Evolutionary conservation across 2,113 vertebrate species (phyloP).

Genomic region (Hepsetus odoe): DNA sequence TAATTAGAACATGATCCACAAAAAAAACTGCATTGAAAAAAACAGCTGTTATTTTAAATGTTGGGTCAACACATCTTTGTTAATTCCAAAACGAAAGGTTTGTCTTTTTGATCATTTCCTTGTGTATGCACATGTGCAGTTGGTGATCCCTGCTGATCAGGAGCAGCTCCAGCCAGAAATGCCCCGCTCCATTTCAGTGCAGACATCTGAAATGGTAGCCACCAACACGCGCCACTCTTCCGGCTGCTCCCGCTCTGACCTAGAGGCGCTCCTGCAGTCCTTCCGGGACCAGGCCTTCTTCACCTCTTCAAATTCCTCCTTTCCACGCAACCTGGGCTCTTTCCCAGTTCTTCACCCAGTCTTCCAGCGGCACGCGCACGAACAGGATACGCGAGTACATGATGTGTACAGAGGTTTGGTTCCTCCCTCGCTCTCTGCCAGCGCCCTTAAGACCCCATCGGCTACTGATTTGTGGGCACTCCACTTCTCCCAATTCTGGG

Average conservation of each 20-base stretch:
- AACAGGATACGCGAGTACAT: conserved; percentile 92
- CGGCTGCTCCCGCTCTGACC: conserved; percentile 89
- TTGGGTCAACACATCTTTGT: no score
- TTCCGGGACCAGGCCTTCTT: conserved; percentile 93
- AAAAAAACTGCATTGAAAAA: no score
- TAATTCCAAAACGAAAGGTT: no score
- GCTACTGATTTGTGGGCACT: conserved; percentile 92
- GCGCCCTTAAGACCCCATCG: conserved; percentile 86
- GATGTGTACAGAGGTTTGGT: conserved; percentile 90
- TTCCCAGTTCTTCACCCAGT: conserved; percentile 88
- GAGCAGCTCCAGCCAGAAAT: conserved; percentile 85
- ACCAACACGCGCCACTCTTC: conserved; percentile 90
- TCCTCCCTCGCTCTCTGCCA: conserved; percentile 78
- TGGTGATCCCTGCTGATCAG: conserved; percentile 88
- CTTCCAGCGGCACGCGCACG: conserved; percentile 93
- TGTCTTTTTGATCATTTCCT: background rate
- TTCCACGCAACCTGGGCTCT: conserved; percentile 76
- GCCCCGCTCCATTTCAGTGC: conserved; percentile 88
- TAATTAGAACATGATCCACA: no score
- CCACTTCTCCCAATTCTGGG: conserved; percentile 96
- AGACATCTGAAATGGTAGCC: conserved; percentile 96
- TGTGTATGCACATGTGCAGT: conserved; percentile 66
- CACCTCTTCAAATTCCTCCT: conserved; percentile 75
- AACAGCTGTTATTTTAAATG: no score
- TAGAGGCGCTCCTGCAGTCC: conserved; percentile 90